A percentile compares a stretch with the other conserved stretches of the same genome.
phyloP scores from a whole-genome alignment of 2,797 vertebrate species.

The Aselliscus stoliczkanus region DNA sequence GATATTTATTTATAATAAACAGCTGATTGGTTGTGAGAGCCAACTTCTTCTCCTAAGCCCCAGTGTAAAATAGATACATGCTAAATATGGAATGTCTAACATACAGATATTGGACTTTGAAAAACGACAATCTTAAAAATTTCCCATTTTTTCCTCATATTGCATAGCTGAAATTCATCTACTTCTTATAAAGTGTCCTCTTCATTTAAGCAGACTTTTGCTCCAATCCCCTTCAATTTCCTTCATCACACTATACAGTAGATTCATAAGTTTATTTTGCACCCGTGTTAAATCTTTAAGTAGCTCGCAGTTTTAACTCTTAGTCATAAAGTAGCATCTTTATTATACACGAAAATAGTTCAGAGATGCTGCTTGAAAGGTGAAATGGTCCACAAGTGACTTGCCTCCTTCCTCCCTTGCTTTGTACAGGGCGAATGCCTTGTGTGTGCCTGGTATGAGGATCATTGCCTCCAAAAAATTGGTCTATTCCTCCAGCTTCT shows the following conservation, averaged over 20 bases:
- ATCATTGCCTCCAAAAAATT: constrained; percentile 86
- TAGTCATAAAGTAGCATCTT: background rate
- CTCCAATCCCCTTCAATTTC: constrained; percentile 75
- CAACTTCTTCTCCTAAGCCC: constrained; percentile 3
- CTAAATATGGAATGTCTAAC: constrained; percentile 69
- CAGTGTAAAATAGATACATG: constrained; percentile 52
- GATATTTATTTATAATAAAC: background rate
- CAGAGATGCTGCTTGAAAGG: background rate
- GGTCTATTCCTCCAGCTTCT: constrained; percentile 86
- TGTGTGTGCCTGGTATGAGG: background rate
- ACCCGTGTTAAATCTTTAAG: constrained; percentile 78
- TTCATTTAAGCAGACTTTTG: constrained; percentile 71
- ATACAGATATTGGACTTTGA: constrained; percentile 64
- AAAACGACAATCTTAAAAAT: constrained; percentile 72
- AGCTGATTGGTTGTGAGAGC: background rate
- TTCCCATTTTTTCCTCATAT: constrained; percentile 53
- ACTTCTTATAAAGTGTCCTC: constrained; percentile 63
- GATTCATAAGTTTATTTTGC: constrained; percentile 79
- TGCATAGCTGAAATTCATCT: constrained; percentile 74
- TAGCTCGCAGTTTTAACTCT: background rate
- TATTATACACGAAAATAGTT: background rate
- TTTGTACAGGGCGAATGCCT: background rate
- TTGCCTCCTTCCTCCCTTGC: background rate
- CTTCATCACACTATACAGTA: constrained; percentile 78
- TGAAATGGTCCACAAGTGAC: background rate